phyloP scores from a whole-genome alignment of 2,888 invertebrate species.

The Drosophila meridionalis region DNA sequence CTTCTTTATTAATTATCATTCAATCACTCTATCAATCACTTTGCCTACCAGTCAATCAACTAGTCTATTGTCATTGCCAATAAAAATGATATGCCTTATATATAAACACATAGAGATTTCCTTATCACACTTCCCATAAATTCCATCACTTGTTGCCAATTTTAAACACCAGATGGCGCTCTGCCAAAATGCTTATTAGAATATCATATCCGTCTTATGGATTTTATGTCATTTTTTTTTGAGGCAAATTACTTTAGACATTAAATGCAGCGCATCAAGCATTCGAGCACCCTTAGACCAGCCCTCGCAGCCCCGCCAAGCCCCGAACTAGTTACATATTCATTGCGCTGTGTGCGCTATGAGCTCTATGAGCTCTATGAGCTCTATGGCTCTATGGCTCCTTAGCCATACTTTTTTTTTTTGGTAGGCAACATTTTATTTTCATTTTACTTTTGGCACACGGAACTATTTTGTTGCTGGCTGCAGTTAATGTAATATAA shows the following conservation, averaged over 20 bases:
- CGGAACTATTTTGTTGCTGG: slow-evolving; percentile 58
- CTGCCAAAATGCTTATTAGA: slow-evolving; percentile 44
- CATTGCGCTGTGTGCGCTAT: slow-evolving; percentile 54
- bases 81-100: background rate
- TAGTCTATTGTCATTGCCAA: background rate
- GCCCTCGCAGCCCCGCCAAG: background rate
- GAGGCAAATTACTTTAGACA: slow-evolving; percentile 46
- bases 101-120: background rate
- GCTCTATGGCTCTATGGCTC: background rate
- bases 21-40: too few species aligned
- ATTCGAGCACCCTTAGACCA: slow-evolving; percentile 43
- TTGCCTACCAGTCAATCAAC: background rate
- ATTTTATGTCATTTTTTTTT: slow-evolving; percentile 3
- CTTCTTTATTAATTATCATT: background rate
- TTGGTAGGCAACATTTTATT: slow-evolving; percentile 73
- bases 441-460: slow-evolving; percentile 77
- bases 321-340: slow-evolving; percentile 65
- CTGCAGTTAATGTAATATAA: slow-evolving; percentile 78
- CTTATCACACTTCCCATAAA: background rate
- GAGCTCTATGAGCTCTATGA: slow-evolving; percentile 1
- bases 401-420: slow-evolving; percentile 4
- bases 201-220: slow-evolving; percentile 19
- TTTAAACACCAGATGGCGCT: slow-evolving; percentile 41
- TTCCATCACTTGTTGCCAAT: slow-evolving; percentile 25
- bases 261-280: slow-evolving; percentile 43